These are phyloP conservation scores for Stenchaetothrips biformis DNA, from an alignment of 2,888 invertebrate species.

Conservation along the genomic window DNA sequence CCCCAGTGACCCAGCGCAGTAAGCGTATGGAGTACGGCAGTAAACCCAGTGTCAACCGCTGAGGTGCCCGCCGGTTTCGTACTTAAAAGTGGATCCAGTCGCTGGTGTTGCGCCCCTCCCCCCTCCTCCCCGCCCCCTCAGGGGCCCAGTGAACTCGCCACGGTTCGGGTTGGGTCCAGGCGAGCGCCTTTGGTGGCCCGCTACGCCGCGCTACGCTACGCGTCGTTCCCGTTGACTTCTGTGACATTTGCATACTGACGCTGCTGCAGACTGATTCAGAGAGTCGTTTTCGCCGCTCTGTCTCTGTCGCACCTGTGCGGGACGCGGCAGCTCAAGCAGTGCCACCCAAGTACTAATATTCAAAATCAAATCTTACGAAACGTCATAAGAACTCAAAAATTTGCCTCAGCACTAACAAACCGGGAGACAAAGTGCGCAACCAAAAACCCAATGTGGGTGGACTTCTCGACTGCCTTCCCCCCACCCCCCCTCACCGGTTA, in stretches of 20 bases:
- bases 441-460: too few relatives aligned
- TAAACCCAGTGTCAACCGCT: not conserved
- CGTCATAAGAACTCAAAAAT: too few relatives aligned
- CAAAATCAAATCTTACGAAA: too few relatives aligned
- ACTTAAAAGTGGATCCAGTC: not conserved
- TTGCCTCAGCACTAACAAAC: not conserved
- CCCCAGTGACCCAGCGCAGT: not conserved
- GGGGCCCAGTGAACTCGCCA: not conserved
- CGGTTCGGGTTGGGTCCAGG: not conserved
- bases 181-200: not conserved
- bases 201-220: not conserved
- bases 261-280: not conserved
- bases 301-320: not conserved
- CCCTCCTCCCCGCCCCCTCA: not conserved
- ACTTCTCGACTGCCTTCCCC: not conserved
- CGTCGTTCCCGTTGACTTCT: not conserved
- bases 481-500: too few relatives aligned
- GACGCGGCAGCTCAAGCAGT: not conserved
- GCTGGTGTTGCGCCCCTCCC: not conserved
- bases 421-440: not conserved
- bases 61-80: not conserved
- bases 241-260: too few relatives aligned
- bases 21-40: not conserved
- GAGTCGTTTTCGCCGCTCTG: not conserved
- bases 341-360: too few relatives aligned